Percentiles rank a stretch among this genome's conserved stretches.
phyloP scores from a whole-genome alignment of 2,888 invertebrate genomes.

The Rotaria sp. region DNA sequence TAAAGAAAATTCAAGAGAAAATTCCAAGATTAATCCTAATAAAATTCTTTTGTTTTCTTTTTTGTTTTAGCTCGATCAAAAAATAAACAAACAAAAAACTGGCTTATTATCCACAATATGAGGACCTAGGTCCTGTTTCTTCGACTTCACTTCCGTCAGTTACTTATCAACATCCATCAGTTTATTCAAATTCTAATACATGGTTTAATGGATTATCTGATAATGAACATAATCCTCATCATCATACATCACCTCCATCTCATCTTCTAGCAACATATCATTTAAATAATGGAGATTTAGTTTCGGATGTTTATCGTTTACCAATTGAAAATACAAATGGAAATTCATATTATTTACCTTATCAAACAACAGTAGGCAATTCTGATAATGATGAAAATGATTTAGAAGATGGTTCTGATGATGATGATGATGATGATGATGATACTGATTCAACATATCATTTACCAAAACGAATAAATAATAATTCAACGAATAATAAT shows the following conservation, averaged over 20 bases:
- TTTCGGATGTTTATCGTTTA: neutral
- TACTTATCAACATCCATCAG: neutral
- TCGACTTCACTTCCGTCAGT: neutral
- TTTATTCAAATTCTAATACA: neutral
- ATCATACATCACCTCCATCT: neutral
- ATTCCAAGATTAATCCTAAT: neutral
- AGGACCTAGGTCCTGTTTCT: neutral
- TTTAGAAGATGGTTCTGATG: neutral
- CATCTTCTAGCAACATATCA: neutral
- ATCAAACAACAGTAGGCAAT: neutral
- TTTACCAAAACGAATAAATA: neutral
- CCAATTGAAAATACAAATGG: neutral
- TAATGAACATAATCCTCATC: neutral
- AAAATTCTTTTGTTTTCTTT: neutral
- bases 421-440: slow-evolving; percentile 2
- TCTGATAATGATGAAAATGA: slow-evolving; percentile 27
- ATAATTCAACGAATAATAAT: neutral
- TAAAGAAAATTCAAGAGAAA: neutral
- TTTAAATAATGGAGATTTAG: neutral
- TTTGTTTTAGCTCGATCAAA: neutral
- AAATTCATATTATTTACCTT: neutral
- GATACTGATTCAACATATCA: neutral
- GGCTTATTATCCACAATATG: neutral
- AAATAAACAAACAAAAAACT: neutral
- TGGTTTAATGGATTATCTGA: neutral